Evolutionary conservation across 2,113 vertebrate genomes (phyloP), one percentile per base, ranked within the genome.

Genomic region (Coturnix japonica): DNA sequence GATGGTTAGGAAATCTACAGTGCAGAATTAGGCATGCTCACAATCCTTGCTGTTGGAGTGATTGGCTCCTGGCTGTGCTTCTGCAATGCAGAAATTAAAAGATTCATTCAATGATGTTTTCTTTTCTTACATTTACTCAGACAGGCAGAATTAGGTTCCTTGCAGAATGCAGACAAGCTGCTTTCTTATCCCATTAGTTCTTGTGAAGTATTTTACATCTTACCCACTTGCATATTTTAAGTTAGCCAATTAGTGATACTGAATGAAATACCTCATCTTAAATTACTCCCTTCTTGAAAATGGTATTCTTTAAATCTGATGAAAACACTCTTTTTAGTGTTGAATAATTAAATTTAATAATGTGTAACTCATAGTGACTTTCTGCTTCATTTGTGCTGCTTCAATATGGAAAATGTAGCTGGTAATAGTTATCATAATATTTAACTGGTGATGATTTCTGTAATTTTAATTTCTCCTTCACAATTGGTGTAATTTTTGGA

Each of bases 291-390:
- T 56, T 41, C 23, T 57, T 65, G 44, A 53, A 37, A 84, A 92
- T 59, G 2, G 3, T 2, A 1, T 63, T 85, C 28, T 61, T 31
- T 26, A 47, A 57, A 33, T 46, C 43, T 65, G n/a, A 23, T 2
- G 15, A 59, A 90, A 86, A 35, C 25, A n/a, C 57, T 83, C 16
- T 7, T 77, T 20, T 66, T 66, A 17, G 49, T 77, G 31, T 33
- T 66, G 46, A 85, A 41, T 77, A 88, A 88, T 66, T 57, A 15
- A 77, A 79, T 49, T 80, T 88, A 86, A 83, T 89, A 92, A 57
- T n/a, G 26, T 90, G 64, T 47, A 61, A 61, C 67, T 85, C 54
- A 56, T 8, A 54, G 39, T 25, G 31, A 79, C 67, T 92, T 93
- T 80, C 63, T 93, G 86, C 43, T 53, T 76, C 67, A 73, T 92